phyloP scores from a whole-genome alignment of 2,888 invertebrate species.

The Volucella inflata region DNA sequence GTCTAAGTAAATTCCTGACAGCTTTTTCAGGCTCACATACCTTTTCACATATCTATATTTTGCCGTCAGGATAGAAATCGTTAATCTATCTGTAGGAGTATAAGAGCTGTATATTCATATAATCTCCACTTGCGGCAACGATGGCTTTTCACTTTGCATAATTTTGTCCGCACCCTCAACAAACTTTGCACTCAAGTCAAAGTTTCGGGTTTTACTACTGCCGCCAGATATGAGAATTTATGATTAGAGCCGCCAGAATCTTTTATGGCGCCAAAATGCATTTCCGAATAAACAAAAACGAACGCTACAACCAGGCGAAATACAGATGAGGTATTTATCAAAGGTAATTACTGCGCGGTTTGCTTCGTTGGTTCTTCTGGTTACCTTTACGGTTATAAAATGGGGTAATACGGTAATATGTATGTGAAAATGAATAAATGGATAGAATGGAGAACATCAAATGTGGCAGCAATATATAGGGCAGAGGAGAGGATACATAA shows the following conservation, averaged over 20 bases:
- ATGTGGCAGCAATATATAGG: too few species aligned
- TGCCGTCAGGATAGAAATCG: too few species aligned
- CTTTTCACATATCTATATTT: not conserved
- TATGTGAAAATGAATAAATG: too few species aligned
- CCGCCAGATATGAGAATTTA: not conserved
- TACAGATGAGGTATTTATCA: conserved; percentile 33
- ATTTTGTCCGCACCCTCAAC: not conserved
- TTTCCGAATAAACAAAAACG: not conserved
- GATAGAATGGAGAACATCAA: too few species aligned
- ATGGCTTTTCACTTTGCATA: conserved; percentile 54
- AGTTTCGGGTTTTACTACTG: conserved; percentile 9
- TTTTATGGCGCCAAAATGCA: conserved; percentile 23
- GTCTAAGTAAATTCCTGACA: not conserved
- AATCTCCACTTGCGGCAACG: conserved; percentile 29
- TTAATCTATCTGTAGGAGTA: not conserved
- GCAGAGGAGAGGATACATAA: too few species aligned
- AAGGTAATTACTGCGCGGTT: conserved; percentile 47
- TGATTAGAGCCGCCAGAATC: conserved; percentile 1
- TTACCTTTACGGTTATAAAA: too few species aligned
- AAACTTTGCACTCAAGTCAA: conserved; percentile 25
- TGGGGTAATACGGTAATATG: too few species aligned
- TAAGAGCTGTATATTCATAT: conserved; percentile 3
- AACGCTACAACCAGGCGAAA: not conserved
- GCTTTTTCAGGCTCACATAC: conserved; percentile 3
- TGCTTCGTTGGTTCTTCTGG: not conserved